Percentiles rank a stretch among this genome's conserved stretches.
phyloP scores from a whole-genome alignment of 2,888 invertebrate genomes.

The Plebejus melissa region DNA sequence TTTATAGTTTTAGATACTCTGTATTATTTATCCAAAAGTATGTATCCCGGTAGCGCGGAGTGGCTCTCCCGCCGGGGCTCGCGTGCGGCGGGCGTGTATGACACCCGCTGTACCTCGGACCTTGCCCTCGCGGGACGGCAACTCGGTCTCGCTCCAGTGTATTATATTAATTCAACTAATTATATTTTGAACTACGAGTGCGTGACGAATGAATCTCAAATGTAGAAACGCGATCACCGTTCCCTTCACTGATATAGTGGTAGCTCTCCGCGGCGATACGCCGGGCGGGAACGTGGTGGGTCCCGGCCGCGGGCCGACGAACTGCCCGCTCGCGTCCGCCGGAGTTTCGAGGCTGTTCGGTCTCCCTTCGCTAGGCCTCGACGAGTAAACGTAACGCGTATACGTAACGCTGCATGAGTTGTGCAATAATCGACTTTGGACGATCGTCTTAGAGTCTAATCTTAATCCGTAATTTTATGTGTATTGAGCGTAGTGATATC shows the following conservation, averaged over 20 bases:
- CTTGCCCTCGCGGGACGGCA: not conserved
- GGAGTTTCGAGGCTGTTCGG: constrained; percentile 17
- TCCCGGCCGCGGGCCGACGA: not conserved
- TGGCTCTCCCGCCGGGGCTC: not conserved
- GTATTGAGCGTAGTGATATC: constrained; percentile 32
- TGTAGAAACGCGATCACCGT: not conserved
- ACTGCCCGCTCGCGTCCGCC: not conserved
- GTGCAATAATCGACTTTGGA: constrained; percentile 72
- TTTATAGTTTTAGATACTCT: constrained; percentile 35
- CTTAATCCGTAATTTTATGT: constrained; percentile 40
- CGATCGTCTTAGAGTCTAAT: constrained; percentile 55
- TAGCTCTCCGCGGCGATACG: not conserved
- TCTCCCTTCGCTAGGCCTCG: constrained; percentile 43
- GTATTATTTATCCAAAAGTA: constrained; percentile 28
- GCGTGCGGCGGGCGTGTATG: not conserved
- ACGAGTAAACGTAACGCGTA: constrained; percentile 51
- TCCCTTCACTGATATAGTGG: not conserved
- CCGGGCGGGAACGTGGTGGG: not conserved
- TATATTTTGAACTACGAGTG: constrained; percentile 4
- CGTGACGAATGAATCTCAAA: not conserved
- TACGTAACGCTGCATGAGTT: constrained; percentile 73
- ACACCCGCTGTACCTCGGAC: not conserved
- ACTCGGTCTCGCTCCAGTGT: not conserved
- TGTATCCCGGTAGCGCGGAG: constrained; percentile 12
- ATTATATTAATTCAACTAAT: not conserved